Percentiles rank a stretch among this genome's conserved stretches.
Evolutionary conservation across 2,888 invertebrate genomes (phyloP).

Genomic region (Thera britannica): DNA sequence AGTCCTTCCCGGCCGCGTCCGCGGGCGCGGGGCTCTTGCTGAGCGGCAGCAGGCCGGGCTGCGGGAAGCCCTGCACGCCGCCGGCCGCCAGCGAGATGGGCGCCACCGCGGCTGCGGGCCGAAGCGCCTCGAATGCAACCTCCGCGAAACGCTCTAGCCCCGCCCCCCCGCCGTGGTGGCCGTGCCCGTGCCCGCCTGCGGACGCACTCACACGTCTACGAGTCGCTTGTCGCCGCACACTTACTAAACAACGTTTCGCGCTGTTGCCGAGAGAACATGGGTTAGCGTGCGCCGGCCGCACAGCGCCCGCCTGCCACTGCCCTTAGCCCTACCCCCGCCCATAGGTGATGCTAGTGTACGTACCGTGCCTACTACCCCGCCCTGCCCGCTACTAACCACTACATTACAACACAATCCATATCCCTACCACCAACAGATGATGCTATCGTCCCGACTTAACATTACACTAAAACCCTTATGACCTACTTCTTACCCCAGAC

Average conservation of each 20-base stretch:
- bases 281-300: slow-evolving; percentile 49
- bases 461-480: neutral
- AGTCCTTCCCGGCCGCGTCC: slow-evolving; percentile 91
- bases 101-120: slow-evolving; percentile 88
- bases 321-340: slow-evolving; percentile 21
- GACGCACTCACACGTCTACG: slow-evolving; percentile 35
- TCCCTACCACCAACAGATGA: neutral
- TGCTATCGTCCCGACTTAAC: neutral
- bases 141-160: slow-evolving; percentile 89
- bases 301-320: slow-evolving; percentile 38
- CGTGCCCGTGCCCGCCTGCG: slow-evolving; percentile 35
- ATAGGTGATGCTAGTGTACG: slow-evolving; percentile 48
- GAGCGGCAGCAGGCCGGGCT: slow-evolving; percentile 89
- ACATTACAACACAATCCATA: neutral
- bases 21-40: slow-evolving; percentile 93
- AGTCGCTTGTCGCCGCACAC: slow-evolving; percentile 38
- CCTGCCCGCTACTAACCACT: neutral
- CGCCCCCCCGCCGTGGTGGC: slow-evolving; percentile 34
- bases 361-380: neutral
- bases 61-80: slow-evolving; percentile 86
- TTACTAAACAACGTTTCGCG: slow-evolving; percentile 79
- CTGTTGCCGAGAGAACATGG: slow-evolving; percentile 64
- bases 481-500: neutral
- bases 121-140: slow-evolving; percentile 90
- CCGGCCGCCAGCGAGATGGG: slow-evolving; percentile 93